Conservation (phyloP, 2,888 invertebrate species). For the Tribolium freemani region DNA sequence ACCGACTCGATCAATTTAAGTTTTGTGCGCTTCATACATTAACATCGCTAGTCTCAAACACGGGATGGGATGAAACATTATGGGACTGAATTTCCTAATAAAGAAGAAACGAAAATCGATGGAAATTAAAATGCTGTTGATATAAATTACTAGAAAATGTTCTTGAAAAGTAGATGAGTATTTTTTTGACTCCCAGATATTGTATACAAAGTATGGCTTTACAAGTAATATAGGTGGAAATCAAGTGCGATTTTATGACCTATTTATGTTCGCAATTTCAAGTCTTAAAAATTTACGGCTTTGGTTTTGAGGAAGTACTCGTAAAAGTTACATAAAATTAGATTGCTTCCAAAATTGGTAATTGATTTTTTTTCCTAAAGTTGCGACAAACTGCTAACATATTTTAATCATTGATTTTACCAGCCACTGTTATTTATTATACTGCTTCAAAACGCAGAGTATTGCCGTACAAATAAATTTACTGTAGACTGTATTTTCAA, state of each 20-base stretch:
- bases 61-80: not conserved
- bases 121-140: too few relatives aligned
- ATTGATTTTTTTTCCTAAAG: too few relatives aligned
- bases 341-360: too few relatives aligned
- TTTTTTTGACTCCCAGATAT: too few relatives aligned
- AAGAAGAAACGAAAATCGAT: not conserved
- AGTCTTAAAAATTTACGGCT: not conserved
- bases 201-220: not conserved
- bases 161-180: too few relatives aligned
- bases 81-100: not conserved
- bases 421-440: too few relatives aligned
- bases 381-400: too few relatives aligned
- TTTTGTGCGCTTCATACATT: slow-evolving; percentile 25
- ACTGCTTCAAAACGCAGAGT: too few relatives aligned
- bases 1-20: slow-evolving; percentile 28
- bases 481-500: too few relatives aligned
- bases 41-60: not conserved
- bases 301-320: not conserved
- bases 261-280: not conserved
- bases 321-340: not conserved
- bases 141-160: too few relatives aligned
- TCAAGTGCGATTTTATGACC: not conserved
- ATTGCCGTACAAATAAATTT: too few relatives aligned
- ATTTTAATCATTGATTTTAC: too few relatives aligned
- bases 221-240: not conserved